Conservation (phyloP, 2,888 invertebrate species). For the Drosophila suboccidentalis region DNA sequence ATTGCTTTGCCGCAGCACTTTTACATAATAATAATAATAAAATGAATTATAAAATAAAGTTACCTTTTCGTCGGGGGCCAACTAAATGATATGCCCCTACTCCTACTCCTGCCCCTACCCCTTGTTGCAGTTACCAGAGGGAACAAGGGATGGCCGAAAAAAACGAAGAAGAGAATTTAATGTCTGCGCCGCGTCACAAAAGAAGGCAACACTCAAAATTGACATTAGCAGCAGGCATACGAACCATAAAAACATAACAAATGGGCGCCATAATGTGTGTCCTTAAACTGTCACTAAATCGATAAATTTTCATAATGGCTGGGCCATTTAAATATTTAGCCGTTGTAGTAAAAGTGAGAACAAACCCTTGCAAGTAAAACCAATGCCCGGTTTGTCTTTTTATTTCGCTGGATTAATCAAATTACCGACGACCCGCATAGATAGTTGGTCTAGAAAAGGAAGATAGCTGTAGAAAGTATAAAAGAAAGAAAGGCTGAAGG, state of each 20-base stretch:
- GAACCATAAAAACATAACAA: conserved; percentile 81
- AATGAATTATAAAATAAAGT: conserved; percentile 81
- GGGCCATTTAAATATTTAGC: conserved; percentile 80
- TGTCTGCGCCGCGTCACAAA: conserved; percentile 67
- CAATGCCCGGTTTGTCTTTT: conserved; percentile 33
- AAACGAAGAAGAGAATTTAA: conserved; percentile 54
- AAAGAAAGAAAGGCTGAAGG: conserved; percentile 7
- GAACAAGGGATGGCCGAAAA: conserved; percentile 5
- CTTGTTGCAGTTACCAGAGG: neutral
- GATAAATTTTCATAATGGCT: conserved; percentile 83
- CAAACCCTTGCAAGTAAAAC: conserved; percentile 57
- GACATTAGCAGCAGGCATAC: conserved; percentile 79
- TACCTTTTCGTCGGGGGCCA: conserved; percentile 68
- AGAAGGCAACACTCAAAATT: conserved; percentile 74
- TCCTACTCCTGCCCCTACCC: conserved; percentile 3
- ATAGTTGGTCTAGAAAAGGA: conserved; percentile 41
- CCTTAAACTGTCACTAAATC: conserved; percentile 84
- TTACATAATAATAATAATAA: conserved; percentile 80
- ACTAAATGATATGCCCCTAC: conserved; percentile 63
- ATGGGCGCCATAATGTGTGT: conserved; percentile 82
- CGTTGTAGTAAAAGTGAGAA: neutral
- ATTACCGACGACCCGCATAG: conserved; percentile 73
- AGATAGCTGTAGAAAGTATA: neutral
- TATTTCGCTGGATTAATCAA: conserved; percentile 73
- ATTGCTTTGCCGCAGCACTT: conserved; percentile 70